These are phyloP conservation scores for Coreoperca whiteheadi DNA, from an alignment of 2,113 vertebrate genomes.

Conservation along the genomic window DNA sequence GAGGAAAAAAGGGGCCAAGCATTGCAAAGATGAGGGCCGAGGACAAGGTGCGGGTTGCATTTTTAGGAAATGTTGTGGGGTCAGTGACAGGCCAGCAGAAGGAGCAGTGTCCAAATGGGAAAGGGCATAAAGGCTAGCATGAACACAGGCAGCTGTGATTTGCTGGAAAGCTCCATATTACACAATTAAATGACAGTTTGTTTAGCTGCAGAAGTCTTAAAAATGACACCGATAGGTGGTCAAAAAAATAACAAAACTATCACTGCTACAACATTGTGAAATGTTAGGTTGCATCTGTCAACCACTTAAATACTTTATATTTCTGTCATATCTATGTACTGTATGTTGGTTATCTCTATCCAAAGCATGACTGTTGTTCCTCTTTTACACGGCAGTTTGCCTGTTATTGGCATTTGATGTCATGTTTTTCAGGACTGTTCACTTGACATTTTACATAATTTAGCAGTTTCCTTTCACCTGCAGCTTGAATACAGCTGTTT, in stretches of 20 bases:
- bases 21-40: conserved; percentile 62
- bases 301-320: not conserved
- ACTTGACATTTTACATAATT: conserved; percentile 51
- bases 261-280: not conserved
- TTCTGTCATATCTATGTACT: not conserved
- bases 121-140: conserved; percentile 69
- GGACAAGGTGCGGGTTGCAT: conserved; percentile 43
- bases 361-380: not conserved
- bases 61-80: conserved; percentile 46
- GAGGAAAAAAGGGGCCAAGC: conserved; percentile 52
- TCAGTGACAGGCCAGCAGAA: conserved; percentile 68
- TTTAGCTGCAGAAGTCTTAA: not conserved
- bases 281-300: not conserved
- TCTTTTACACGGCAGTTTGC: conserved; percentile 26
- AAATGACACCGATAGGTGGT: not conserved
- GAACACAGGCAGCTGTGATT: conserved; percentile 74
- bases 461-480: conserved; percentile 49
- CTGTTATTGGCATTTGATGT: conserved; percentile 47
- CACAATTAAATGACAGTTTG: conserved; percentile 39
- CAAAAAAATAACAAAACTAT: conserved; percentile 3
- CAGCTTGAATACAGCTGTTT: conserved; percentile 40
- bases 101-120: conserved; percentile 67
- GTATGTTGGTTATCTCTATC: not conserved
- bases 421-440: conserved; percentile 26
- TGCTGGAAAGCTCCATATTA: conserved; percentile 67